A percentile compares a stretch with the other conserved stretches of the same genome.
These are phyloP conservation scores for Bufo bufo DNA, from an alignment of 2,113 vertebrate genomes.

Conservation along the genomic window DNA sequence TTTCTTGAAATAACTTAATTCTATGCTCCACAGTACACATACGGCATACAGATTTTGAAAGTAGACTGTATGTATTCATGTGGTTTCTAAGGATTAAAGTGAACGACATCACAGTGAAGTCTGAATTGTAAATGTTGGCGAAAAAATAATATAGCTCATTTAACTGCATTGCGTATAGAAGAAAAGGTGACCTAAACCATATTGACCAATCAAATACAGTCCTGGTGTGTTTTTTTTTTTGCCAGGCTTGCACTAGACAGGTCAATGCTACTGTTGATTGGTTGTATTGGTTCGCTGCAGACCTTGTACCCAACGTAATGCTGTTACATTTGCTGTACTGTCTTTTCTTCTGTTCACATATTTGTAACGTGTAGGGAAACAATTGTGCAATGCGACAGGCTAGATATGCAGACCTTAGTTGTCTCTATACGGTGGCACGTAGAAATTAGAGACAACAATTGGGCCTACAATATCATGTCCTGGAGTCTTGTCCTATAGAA, in stretches of 20 bases:
- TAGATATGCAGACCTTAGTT: slow-evolving; percentile 2
- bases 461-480: background rate
- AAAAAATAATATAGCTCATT: slow-evolving; percentile 4
- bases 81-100: slow-evolving; percentile 14
- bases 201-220: background rate
- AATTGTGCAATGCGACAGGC: slow-evolving; percentile 25
- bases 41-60: background rate
- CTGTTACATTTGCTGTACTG: background rate
- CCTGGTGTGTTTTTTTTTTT: background rate
- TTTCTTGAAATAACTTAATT: slow-evolving; percentile 26
- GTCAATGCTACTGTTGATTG: background rate
- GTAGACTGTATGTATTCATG: slow-evolving; percentile 25
- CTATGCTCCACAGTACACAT: slow-evolving; percentile 27
- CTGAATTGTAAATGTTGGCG: slow-evolving; percentile 2
- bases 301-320: background rate
- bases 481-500: slow-evolving; percentile 16
- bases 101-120: background rate
- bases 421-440: background rate
- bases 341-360: slow-evolving; percentile 34
- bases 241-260: background rate
- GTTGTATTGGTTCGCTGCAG: background rate
- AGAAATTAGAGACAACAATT: background rate
- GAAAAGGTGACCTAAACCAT: background rate
- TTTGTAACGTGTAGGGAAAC: slow-evolving; percentile 25
- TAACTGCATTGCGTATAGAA: background rate